Evolutionary conservation across 2,797 vertebrate species (phyloP).

Genomic region (Chiloscyllium punctatum): DNA sequence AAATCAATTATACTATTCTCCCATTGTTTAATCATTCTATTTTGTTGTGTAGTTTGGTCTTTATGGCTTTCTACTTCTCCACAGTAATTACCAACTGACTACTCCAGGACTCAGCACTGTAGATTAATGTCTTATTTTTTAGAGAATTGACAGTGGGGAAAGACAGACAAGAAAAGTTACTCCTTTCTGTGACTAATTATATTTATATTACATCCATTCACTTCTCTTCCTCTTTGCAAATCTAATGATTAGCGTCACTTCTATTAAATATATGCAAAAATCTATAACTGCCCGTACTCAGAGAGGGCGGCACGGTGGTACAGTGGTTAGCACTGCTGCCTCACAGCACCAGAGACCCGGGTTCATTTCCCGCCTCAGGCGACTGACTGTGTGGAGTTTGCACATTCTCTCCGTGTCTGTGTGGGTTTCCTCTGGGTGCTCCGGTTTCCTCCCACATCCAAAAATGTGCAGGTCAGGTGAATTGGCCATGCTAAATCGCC

Average conservation of each 20-base stretch:
- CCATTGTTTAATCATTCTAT: slow-evolving; percentile 6
- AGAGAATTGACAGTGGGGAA: slow-evolving; percentile 23
- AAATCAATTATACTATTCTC: slow-evolving; percentile 22
- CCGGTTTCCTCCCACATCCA: no score
- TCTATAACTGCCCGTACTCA: no score
- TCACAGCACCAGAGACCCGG: no score
- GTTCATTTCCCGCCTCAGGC: no score
- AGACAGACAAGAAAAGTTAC: slow-evolving; percentile 6
- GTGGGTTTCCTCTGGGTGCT: no score
- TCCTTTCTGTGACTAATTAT: slow-evolving; percentile 17
- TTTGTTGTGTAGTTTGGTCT: slow-evolving; percentile 18
- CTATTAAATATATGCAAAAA: background rate
- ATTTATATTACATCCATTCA: slow-evolving; percentile 25
- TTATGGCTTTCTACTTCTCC: background rate
- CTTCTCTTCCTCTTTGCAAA: slow-evolving; percentile 5
- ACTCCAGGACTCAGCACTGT: background rate
- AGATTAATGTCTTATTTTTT: slow-evolving; percentile 33
- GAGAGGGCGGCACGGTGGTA: no score
- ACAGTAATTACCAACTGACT: slow-evolving; percentile 12
- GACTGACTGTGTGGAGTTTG: no score
- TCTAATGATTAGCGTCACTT: background rate
- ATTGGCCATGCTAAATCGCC: no score
- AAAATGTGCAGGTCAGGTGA: no score
- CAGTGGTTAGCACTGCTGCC: no score
- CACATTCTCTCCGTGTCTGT: no score